Evolutionary conservation across 1,140 invertebrate genomes (phyloP), one percentile per base, ranked within the genome.

Genomic region (Cotesia vestalis): DNA sequence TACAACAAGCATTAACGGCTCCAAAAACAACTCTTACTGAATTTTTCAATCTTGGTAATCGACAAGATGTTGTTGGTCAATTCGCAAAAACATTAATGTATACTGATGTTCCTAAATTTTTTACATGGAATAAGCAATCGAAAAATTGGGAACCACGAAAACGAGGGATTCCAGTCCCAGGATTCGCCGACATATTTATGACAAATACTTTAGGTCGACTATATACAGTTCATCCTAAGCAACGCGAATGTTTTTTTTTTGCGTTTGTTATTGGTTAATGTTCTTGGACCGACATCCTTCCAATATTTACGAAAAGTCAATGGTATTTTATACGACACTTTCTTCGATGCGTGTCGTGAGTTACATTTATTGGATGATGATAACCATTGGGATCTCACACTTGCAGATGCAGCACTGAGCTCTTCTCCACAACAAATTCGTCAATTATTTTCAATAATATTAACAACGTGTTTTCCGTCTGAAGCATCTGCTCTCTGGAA

Each of bases 221-320:
- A 27, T 27, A 27, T 27, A 27, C 27, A 27, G 27, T 27, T 27
- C 27, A 27, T 27, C 27, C 27, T 27, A 27, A 27, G 27, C 27
- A 27, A 52, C 72, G 78, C 67, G 82, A 88, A 78, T 87, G 86
- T 72, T 89, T 80, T 72, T 17, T 86, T 83, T 81, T 80, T 88
- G 69, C 82, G 83, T 34, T 72, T 89, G 66, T 72, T 88, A 17
- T 77, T 88, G 66, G 73, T 81, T 14, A 81, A 85, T 76, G 82
- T 89, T 35, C 80, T 76, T 70, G 87, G 87, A 3, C 83, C 86
- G 74, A 87, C 77, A 69, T 86, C 80, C 62, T 88, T 88, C 73
- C n/a, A 80, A 76, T n/a, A 83, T 76, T 73, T 89, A 63, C 75
- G 77, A 83, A 88, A 81, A 64, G 78, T 86, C 72, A 72, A 87